Evolutionary conservation across 2,888 invertebrate genomes (phyloP), one percentile per base, ranked within the genome.

Genomic region (Caradrina clavipalpis): DNA sequence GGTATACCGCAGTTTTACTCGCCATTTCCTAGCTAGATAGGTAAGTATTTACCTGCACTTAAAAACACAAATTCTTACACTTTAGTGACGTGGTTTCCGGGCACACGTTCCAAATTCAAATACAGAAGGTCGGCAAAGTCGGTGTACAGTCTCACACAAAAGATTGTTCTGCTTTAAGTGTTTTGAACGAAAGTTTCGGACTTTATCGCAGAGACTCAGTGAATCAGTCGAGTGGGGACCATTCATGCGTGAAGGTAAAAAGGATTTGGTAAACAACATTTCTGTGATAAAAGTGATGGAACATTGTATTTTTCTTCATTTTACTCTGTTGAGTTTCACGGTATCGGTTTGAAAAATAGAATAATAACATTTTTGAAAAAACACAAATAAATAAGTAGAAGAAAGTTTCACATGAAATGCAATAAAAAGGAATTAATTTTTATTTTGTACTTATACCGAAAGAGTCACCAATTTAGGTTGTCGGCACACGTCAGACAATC

Each of bases 241-340:
- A 88, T 85, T 89, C 89, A 87, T 80, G 86, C 86, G 88, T 84
- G 77, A 88, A 89, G 76, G 85, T 82, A 89, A 87, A 89, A 90
- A 88, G 87, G 85, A 88, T 87, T 89, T 82, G 71, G 87, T 86
- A 87, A 89, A 89, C 86, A 89, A 87, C 84, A 83, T 89, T 86
- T 82, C 78, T 69, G 70, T 81, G 83, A 82, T 84, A 84, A 86
- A 86, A 73, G 76, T 82, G 83, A 83, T 73, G 58, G 65, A 74
- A 73, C 72, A 74, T 81, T 78, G 76, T 72, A 69, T 80, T 70
- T 83, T 73, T 78, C 57, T 80, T 78, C 69, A 74, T 70, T 76
- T 63, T 51, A 72, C 68, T 69, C 31, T 2, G 17, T 45, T 54
- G 49, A 69, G 62, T 61, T 75, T 54, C 64, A 56, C 70, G 26